A percentile compares a stretch with the other conserved stretches of the same genome.
These are phyloP conservation scores for Australoheros scitulus DNA, from an alignment of 2,113 vertebrate genomes.

Conservation along the genomic window DNA sequence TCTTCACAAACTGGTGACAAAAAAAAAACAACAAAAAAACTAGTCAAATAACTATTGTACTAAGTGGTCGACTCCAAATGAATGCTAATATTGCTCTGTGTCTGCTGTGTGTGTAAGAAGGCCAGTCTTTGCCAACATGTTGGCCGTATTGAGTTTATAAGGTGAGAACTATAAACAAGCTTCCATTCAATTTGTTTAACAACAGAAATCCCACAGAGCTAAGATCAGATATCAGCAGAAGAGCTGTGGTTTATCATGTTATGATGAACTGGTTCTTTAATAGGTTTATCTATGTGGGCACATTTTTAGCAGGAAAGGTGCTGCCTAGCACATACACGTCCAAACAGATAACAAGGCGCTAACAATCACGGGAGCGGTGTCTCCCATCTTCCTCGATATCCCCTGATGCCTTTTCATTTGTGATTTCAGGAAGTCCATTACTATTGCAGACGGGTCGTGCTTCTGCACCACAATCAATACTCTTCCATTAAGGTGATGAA, in stretches of 20 bases:
- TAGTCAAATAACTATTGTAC: neutral
- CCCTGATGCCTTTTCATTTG: constrained; percentile 63
- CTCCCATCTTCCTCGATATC: constrained; percentile 38
- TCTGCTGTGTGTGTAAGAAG: too few species aligned
- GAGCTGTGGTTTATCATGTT: neutral
- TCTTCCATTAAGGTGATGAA: constrained; percentile 80
- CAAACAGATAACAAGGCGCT: constrained; percentile 35
- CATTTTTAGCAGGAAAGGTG: constrained; percentile 1
- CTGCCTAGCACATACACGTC: constrained; percentile 8
- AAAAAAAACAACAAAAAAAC: neutral
- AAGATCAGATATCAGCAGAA: neutral
- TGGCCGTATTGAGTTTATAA: neutral
- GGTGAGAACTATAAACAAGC: neutral
- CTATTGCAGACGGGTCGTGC: constrained; percentile 72
- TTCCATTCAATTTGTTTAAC: neutral
- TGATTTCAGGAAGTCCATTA: constrained; percentile 73
- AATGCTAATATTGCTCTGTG: neutral
- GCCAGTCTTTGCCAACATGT: too few species aligned
- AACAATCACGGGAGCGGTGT: constrained; percentile 38
- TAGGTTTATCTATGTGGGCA: neutral
- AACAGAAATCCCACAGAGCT: too few species aligned
- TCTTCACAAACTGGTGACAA: neutral
- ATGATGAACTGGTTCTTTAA: neutral
- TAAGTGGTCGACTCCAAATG: neutral
- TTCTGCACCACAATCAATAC: constrained; percentile 75